Evolutionary conservation across 2,888 invertebrate species (phyloP), one percentile per base, ranked within the genome.

Genomic region (Stenchaetothrips biformis): DNA sequence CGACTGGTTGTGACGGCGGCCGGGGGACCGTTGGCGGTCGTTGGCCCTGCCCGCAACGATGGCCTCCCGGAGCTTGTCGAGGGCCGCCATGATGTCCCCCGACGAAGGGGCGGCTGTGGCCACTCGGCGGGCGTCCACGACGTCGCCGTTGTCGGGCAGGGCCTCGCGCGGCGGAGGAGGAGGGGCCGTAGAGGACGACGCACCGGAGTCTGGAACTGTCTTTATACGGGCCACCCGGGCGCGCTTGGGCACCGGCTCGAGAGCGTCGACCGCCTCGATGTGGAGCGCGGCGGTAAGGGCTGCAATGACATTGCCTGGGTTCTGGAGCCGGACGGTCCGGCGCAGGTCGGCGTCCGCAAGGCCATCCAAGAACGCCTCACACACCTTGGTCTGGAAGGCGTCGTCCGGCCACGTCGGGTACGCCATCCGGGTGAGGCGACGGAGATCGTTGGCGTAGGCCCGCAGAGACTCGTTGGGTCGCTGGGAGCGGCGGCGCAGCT

Each of bases 271-370:
- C n/a, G 62, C 62, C n/a, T 62, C 62, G 7, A 62, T 21, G 3
- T 62, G 62, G 62, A 62, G 2, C n/a, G 62, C 62, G n/a, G 62
- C 62, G 62, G 62, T 62, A 21, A 62, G 62, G 62, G 62, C 62
- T 8, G 18, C 62, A n/a, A n/a, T 62, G 62, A 62, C 18, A 21
- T 18, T n/a, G n/a, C 8, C n/a, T 18, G 62, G 62, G n/a, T 62
- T 18, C 8, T 21, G 62, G 18, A 62, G 62, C 8, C 62, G 62
- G 18, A 21, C 62, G 18, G 62, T 21, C n/a, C 21, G 62, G 2
- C 62, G 62, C n/a, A 62, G 7, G 18, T 62, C 62, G n/a, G n/a
- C 7, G 62, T 62, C 62, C n/a, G 3, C 21, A 21, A 62, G 18
- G 18, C 62, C 62, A 13, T 62, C 21, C 3, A 62, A 7, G 21